Percentiles rank a stretch among this genome's conserved stretches.
phyloP scores from a whole-genome alignment of 2,888 invertebrate species.

The Ypsolopha sequella region DNA sequence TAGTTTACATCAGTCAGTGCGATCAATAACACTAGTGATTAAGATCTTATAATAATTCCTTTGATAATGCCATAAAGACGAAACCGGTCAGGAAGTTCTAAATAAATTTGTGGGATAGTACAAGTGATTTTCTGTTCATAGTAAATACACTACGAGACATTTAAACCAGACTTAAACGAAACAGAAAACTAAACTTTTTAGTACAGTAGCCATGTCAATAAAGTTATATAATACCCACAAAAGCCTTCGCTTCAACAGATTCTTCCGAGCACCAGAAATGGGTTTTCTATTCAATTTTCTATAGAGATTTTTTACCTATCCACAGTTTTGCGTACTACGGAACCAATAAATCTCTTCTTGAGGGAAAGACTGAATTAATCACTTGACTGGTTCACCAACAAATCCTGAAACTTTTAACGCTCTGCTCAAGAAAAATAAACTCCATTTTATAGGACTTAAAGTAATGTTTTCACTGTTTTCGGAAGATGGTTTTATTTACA shows the following conservation, averaged over 20 bases:
- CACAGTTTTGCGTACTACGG: conserved; percentile 69
- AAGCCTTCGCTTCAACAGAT: conserved; percentile 47
- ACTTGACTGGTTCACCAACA: conserved; percentile 52
- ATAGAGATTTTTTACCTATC: conserved; percentile 69
- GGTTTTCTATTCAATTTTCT: conserved; percentile 71
- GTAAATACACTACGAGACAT: too few relatives aligned
- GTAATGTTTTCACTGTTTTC: not conserved
- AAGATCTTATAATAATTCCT: too few relatives aligned
- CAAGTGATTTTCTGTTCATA: too few relatives aligned
- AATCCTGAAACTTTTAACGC: conserved; percentile 32
- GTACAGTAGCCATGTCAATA: conserved; percentile 26
- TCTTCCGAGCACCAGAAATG: conserved; percentile 55
- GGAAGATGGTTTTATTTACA: conserved; percentile 40
- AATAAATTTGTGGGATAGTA: too few relatives aligned
- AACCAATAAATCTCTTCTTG: conserved; percentile 68
- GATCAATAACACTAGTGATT: too few relatives aligned
- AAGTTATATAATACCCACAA: conserved; percentile 27
- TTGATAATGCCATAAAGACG: too few relatives aligned
- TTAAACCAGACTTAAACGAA: too few relatives aligned
- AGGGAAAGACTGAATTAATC: conserved; percentile 70
- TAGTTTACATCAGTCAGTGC: too few relatives aligned
- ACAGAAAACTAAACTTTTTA: too few relatives aligned
- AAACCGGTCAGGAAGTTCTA: too few relatives aligned
- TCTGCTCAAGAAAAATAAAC: conserved; percentile 19
- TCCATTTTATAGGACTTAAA: not conserved